A percentile compares a stretch with the other conserved stretches of the same genome.
These are phyloP conservation scores for Drosophila colorata DNA, from an alignment of 2,888 invertebrate genomes.

Conservation along the genomic window DNA sequence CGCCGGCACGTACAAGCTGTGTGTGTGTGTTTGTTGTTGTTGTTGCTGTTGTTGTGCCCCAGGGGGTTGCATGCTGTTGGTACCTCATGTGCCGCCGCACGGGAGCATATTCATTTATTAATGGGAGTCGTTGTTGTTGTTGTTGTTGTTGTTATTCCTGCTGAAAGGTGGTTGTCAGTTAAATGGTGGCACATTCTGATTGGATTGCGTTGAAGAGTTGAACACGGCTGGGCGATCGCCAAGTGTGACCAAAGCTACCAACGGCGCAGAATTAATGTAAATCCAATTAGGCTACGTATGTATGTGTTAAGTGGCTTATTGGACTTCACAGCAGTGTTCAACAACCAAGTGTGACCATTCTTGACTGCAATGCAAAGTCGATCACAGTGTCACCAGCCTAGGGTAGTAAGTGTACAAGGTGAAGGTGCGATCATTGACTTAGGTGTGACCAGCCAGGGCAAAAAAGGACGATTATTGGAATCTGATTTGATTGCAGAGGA, in stretches of 20 bases:
- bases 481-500: constrained; percentile 21
- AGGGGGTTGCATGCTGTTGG: constrained; percentile 53
- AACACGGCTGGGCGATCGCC: constrained; percentile 3
- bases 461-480: background rate
- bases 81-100: constrained; percentile 66
- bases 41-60: constrained; percentile 31
- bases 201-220: constrained; percentile 21
- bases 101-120: constrained; percentile 75
- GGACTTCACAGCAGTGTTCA: no score
- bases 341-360: no score
- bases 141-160: constrained; percentile 33
- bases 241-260: background rate
- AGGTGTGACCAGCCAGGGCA: constrained; percentile 12
- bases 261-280: no score
- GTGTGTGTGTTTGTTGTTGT: constrained; percentile 23
- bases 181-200: constrained; percentile 36
- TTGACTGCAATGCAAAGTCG: no score
- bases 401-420: no score
- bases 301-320: no score
- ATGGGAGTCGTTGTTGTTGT: constrained; percentile 53
- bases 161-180: constrained; percentile 65
- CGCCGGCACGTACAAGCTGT: constrained; percentile 59
- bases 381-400: no score
- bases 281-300: no score
- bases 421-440: constrained; percentile 22